Conservation (phyloP, 1,140 invertebrate species). For the Anagrus nilaparvatae region DNA sequence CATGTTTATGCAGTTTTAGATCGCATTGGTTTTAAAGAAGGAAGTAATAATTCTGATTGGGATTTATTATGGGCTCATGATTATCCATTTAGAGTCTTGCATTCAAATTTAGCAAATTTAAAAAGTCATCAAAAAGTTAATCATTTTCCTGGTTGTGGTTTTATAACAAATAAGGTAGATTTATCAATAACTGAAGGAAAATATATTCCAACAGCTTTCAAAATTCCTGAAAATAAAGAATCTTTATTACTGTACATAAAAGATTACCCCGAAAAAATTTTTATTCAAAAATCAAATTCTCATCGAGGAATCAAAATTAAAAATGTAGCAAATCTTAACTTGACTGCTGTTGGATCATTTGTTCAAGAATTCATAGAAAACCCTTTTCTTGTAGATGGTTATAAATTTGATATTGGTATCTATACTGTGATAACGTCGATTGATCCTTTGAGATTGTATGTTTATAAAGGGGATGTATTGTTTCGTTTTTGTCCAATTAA, state of each 20-base stretch:
- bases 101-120: conserved; percentile 50
- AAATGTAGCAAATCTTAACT: conserved; percentile 57
- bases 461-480: conserved; percentile 79
- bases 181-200: conserved; percentile 67
- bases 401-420: conserved; percentile 95
- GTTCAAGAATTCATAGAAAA: conserved; percentile 82
- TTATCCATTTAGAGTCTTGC: conserved; percentile 70
- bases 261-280: conserved; percentile 59
- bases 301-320: conserved; percentile 81
- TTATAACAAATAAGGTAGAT: conserved; percentile 89
- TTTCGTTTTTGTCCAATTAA: conserved; percentile 88
- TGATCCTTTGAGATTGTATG: conserved; percentile 80
- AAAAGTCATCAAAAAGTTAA: conserved; percentile 76
- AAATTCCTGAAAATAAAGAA: conserved; percentile 67
- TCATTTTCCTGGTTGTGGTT: conserved; percentile 91
- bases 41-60: conserved; percentile 58
- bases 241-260: conserved; percentile 61
- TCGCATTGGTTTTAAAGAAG: conserved; percentile 58
- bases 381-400: conserved; percentile 72
- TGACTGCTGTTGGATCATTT: conserved; percentile 68
- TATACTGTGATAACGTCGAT: conserved; percentile 89
- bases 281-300: conserved; percentile 88
- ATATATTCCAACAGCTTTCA: conserved; percentile 79
- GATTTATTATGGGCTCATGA: conserved; percentile 87
- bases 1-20: conserved; percentile 69